Base-by-base conservation (phyloP, 2,113 vertebrate genomes). In the Carettochelys insculpta region DNA sequence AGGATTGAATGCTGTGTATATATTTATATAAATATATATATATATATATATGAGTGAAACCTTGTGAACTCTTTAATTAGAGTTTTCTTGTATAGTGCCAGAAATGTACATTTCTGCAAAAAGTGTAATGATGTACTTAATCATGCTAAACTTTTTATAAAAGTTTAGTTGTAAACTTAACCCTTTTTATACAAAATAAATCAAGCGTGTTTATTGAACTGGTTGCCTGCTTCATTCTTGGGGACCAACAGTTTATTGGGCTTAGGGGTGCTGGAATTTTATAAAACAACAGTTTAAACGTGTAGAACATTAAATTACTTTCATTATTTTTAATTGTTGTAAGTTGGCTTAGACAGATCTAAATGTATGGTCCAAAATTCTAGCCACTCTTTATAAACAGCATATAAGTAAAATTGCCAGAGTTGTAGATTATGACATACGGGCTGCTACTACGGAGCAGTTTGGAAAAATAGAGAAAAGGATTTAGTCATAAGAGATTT, bases 141-240 rank as follows among this genome's bases (percentile, higher is more conserved):
- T 99, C 98, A 98, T 98, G 98, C 99, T 99, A 99, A 99, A 99
- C 99, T 99, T 99, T 99, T 99, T 99, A 99, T 99, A 99, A 99
- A 99, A 99, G 99, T 99, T 99, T 98, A 97, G 98, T 99, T 99
- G 99, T 99, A 99, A 99, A 99, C 98, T 98, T 98, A 99, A 99
- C 98, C 97, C 96, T 98, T 99, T 99, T 99, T 98, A 98, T 99
- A 99, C 98, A 98, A 98, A 99, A 99, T 99, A 99, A 99, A 99
- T 99, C 97, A 97, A 98, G 99, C 98, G 98, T 98, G 97, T 98
- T 98, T 98, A 97, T 97, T 98, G 98, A 98, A 95, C 93, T 96
- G 95, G 96, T 97, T 97, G 97, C 96, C 97, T 97, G 97, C 97
- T 97, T 97, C 97, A 95, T 98, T 98, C 95, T 96, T 96, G 96